A percentile compares a stretch with the other conserved stretches of the same genome.
These are phyloP conservation scores for Lasioglossum leucozonium DNA, from an alignment of 2,888 invertebrate genomes.

Conservation along the genomic window DNA sequence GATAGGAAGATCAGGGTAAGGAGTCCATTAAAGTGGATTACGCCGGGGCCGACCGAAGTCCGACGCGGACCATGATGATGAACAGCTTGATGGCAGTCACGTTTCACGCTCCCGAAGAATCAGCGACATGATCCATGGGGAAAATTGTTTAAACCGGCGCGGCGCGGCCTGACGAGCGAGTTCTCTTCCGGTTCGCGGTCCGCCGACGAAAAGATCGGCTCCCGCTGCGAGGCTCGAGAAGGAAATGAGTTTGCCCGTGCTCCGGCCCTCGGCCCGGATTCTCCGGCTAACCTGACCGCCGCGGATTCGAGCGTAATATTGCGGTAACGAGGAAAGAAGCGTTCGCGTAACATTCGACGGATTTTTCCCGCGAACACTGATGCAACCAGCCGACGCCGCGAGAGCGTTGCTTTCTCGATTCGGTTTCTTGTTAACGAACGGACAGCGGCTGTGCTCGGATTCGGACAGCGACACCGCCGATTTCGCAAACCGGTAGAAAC, in stretches of 20 bases:
- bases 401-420: not conserved
- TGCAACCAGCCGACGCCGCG: not conserved
- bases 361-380: not conserved
- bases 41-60: slow-evolving; percentile 43
- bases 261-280: not conserved
- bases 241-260: slow-evolving; percentile 17
- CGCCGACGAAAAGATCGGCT: not conserved
- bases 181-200: slow-evolving; percentile 45
- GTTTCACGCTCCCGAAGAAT: slow-evolving; percentile 47
- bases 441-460: not conserved
- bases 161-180: not conserved
- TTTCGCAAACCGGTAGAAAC: not conserved
- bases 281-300: not conserved
- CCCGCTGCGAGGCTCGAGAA: not conserved
- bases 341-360: not conserved
- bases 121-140: slow-evolving; percentile 42
- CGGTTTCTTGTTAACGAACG: not conserved
- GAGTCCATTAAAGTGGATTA: slow-evolving; percentile 59
- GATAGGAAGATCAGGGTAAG: slow-evolving; percentile 51
- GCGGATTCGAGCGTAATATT: not conserved
- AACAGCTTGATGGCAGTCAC: slow-evolving; percentile 61
- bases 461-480: not conserved
- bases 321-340: not conserved
- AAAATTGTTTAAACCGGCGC: slow-evolving; percentile 44
- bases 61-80: slow-evolving; percentile 46